Percentiles rank a stretch among this genome's conserved stretches.
Evolutionary conservation across 2,113 vertebrate species (phyloP).

Genomic region (Oryctolagus cuniculus): DNA sequence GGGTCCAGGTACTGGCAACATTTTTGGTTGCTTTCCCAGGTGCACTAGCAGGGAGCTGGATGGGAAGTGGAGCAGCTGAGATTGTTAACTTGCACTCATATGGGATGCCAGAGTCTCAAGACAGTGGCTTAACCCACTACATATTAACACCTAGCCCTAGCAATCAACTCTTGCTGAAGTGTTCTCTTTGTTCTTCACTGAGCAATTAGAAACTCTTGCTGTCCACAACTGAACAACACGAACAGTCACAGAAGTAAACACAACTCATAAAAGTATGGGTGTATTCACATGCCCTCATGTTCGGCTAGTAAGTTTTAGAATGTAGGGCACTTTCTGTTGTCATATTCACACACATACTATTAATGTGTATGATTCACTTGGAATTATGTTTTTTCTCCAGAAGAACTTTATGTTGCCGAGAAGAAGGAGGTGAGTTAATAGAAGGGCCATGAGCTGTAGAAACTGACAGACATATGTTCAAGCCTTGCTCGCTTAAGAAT

Average conservation of each 20-base stretch:
- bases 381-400: neutral
- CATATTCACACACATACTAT: neutral
- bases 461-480: neutral
- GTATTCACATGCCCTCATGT: neutral
- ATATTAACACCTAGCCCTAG: neutral
- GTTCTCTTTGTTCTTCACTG: neutral
- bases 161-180: neutral
- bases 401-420: neutral
- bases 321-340: neutral
- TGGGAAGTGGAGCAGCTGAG: too few species aligned
- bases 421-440: neutral
- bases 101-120: too few species aligned
- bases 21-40: too few species aligned
- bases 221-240: neutral
- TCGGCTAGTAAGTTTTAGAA: neutral
- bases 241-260: neutral
- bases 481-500: neutral
- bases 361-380: neutral
- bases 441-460: neutral
- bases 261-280: neutral
- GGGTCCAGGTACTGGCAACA: too few species aligned
- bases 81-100: too few species aligned
- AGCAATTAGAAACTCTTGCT: neutral
- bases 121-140: too few species aligned
- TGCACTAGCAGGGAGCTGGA: too few species aligned